Evolutionary conservation across 1,140 invertebrate species (phyloP), one percentile per base, ranked within the genome.

Genomic region (Leptopilina boulardi): DNA sequence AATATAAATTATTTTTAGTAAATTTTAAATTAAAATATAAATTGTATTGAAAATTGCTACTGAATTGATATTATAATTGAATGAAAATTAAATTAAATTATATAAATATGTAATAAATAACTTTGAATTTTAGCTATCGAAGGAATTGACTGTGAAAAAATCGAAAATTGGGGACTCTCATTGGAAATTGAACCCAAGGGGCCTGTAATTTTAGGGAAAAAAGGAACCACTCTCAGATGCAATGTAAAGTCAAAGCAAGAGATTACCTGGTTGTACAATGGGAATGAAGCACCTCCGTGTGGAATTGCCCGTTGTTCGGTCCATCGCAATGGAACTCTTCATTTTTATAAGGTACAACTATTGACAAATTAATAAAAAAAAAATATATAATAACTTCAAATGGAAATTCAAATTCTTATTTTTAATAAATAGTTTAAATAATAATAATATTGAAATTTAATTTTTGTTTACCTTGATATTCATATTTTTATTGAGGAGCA

Each of bases 181-280:
- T 81, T 89, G 72, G 78, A 83, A 73, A 86, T 88, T 75, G 85
- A 89, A 82, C 88, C 90, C 9, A 85, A 86, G 44, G 89, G 88
- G 54, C 76, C 86, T 80, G 80, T 90, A 51, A 82, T 89, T 73
- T 82, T 91, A 42, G 89, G 89, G 3, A 87, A 85, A 71, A 86
- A 84, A 73, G 86, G 88, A 34, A 75, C 87, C 54, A 90, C 86
- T 41, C 85, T 91, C 19, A 87, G 71, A 77, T 91, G 90, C 78
- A 78, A 82, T 47, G 76, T 84, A 30, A 85, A 85, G 15, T 76
- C 80, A 15, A 84, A 83, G 71, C 82, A 84, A 70, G 84, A 86
- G 77, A 77, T 90, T 74, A 82, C 85, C 70, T 91, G 90, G 90
- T 78, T 90, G 42, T 75, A 83, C 79, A 90, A 91, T 85, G 89